These are phyloP conservation scores for Alectura lathami DNA, from an alignment of 2,113 vertebrate species.

Conservation along the genomic window DNA sequence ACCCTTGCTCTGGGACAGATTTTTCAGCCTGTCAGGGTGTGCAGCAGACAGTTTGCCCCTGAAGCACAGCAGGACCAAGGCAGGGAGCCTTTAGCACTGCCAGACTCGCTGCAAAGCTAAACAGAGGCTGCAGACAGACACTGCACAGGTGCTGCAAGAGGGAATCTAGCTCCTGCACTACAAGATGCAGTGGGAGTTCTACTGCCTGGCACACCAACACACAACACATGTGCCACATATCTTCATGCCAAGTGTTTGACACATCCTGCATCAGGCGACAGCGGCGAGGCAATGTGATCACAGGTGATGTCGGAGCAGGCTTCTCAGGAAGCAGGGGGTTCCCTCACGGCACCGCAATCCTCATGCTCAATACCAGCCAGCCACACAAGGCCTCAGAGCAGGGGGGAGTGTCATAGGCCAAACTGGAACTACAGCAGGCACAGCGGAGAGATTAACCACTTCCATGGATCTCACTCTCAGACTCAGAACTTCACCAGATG, in stretches of 20 bases:
- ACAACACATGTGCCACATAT: neutral
- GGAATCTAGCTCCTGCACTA: neutral
- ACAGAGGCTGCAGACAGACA: neutral
- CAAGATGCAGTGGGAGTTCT: fast-evolving
- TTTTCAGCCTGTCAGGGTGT: neutral
- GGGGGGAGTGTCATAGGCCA: neutral
- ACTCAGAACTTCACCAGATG: neutral
- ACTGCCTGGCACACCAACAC: neutral
- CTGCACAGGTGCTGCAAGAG: neutral
- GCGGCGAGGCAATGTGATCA: neutral
- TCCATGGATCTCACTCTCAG: fast-evolving
- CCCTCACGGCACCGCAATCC: neutral
- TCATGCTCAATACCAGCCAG: neutral
- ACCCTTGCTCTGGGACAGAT: neutral
- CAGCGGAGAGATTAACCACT: neutral
- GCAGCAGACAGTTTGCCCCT: neutral
- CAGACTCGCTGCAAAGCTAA: neutral
- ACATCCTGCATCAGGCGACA: neutral
- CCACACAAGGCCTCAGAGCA: neutral
- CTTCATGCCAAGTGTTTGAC: neutral
- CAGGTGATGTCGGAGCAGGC: neutral
- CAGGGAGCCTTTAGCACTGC: neutral
- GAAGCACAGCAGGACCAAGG: neutral
- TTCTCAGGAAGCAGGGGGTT: neutral
- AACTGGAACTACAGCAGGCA: neutral